phyloP scores from a whole-genome alignment of 1,140 invertebrate species.

The Zaprionus ghesquierei region DNA sequence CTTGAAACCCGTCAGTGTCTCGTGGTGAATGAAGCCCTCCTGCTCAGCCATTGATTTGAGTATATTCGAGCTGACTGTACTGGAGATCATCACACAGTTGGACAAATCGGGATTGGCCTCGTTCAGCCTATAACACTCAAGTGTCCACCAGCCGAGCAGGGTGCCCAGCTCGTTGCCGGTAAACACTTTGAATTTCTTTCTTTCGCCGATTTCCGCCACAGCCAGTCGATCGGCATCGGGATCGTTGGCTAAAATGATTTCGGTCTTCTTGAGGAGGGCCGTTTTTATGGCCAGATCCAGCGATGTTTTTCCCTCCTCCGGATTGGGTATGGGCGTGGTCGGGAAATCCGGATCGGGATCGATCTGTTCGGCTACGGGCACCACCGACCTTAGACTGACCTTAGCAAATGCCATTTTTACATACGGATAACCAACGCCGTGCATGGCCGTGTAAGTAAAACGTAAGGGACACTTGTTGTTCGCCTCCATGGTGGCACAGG shows the following conservation, averaged over 20 bases:
- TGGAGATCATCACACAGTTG: conserved; percentile 92
- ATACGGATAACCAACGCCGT: conserved; percentile 96
- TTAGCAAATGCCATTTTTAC: conserved; percentile 89
- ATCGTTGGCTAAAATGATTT: conserved; percentile 97
- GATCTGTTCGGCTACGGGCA: conserved; percentile 92
- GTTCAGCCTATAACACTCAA: conserved; percentile 85
- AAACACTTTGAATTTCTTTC: conserved; percentile 94
- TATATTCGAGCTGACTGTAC: conserved; percentile 98
- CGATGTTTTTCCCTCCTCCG: conserved; percentile 96
- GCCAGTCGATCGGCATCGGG: conserved; percentile 99
- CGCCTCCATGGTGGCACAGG: conserved; percentile 32
- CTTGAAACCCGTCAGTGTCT: conserved; percentile 99
- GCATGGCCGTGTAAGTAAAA: conserved; percentile 95
- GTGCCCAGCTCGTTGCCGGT: conserved; percentile 98
- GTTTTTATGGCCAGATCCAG: conserved; percentile 92
- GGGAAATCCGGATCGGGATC: conserved; percentile 98
- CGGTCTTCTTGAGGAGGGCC: conserved; percentile 88
- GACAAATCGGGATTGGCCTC: conserved; percentile 83
- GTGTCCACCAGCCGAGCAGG: conserved; percentile 96
- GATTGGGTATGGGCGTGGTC: conserved; percentile 96
- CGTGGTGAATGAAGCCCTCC: conserved; percentile 94
- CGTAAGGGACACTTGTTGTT: conserved; percentile 58
- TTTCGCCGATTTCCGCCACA: conserved; percentile 89
- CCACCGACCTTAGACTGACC: conserved; percentile 89
- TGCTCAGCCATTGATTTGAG: conserved; percentile 90